Evolutionary conservation across 1,140 invertebrate genomes (phyloP), one percentile per base, ranked within the genome.

Genomic region (Medauroidea extradentata): DNA sequence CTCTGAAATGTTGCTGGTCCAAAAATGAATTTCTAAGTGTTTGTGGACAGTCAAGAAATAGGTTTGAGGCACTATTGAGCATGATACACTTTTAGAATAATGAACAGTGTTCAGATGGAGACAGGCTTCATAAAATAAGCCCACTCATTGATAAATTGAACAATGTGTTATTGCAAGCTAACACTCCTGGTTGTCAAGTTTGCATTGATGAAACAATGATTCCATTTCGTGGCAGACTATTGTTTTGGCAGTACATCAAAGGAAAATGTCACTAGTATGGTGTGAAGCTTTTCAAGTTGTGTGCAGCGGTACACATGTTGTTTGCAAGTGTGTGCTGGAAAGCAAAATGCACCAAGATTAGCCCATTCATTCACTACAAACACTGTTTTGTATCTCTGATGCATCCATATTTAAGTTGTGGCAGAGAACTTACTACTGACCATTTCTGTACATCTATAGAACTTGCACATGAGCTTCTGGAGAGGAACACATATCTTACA

Each of bases 191-290:
- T 7, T 60, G 70, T n/a, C n/a, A n/a, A n/a, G n/a, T n/a, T n/a
- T n/a, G 63, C 38, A 72, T 75, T 27, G 71, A 76, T 61, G 73
- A 77, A 67, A 67, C 65, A 1, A 68, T 76, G 64, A 63, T 77
- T 23, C 71, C 73, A 2, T 77, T 73, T 66, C 62, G 67, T 53
- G 72, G 72, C 9, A 59, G 71, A 41, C 63, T 77, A 18, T 53
- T 57, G 63, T 75, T 72, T 52, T 58, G 63, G 5, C 72, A 76
- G 56, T 75, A 76, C 58, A 68, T 74, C 34, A 50, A 59, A 60
- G 66, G 71, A 57, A 76, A 75, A 63, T 34, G 61, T 5, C 69
- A 73, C 56, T 74, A 73, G 66, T 76, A 71, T 64, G 73, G 72
- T 16, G 68, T 76, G 0, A 75, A 76, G 64, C 34, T 75, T 34